Evolutionary conservation across 2,113 vertebrate species (phyloP).

Genomic region (Pseudorhombus dupliciocellatus): DNA sequence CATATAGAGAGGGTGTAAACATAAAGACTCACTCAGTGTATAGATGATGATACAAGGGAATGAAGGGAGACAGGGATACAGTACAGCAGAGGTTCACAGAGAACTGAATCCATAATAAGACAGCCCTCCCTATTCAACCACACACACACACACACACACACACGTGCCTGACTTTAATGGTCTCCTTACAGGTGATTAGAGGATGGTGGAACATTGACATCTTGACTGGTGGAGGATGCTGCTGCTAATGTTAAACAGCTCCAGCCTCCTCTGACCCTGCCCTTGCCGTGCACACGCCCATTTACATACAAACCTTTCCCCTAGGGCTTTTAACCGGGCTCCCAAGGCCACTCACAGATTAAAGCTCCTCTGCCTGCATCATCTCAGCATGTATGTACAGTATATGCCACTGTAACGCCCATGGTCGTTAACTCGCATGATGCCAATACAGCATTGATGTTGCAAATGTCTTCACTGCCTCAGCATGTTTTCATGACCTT

Average conservation of each 20-base stretch:
- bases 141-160: constrained; percentile 3
- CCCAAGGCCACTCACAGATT: constrained; percentile 20
- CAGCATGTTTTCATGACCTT: constrained; percentile 4
- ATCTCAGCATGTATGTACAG: constrained; percentile 7
- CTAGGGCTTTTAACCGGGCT: constrained; percentile 34
- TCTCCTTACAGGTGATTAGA: constrained; percentile 33
- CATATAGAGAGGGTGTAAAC: background rate
- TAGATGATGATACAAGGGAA: constrained; percentile 16
- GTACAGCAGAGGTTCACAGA: constrained; percentile 7
- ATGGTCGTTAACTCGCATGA: background rate
- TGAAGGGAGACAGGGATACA: background rate
- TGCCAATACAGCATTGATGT: background rate
- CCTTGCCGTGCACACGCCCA: constrained; percentile 31
- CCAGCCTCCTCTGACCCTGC: constrained; percentile 24
- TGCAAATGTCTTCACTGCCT: background rate
- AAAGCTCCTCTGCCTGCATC: constrained; percentile 14
- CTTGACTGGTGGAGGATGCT: constrained; percentile 46
- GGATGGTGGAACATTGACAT: constrained; percentile 42
- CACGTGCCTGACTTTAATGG: constrained; percentile 14
- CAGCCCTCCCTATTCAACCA: background rate
- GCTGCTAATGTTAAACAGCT: constrained; percentile 51
- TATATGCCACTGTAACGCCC: background rate
- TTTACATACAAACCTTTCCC: constrained; percentile 52
- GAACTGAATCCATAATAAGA: background rate
- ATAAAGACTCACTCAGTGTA: background rate